phyloP scores from a whole-genome alignment of 1,140 invertebrate genomes.

The Ostrea edulis region DNA sequence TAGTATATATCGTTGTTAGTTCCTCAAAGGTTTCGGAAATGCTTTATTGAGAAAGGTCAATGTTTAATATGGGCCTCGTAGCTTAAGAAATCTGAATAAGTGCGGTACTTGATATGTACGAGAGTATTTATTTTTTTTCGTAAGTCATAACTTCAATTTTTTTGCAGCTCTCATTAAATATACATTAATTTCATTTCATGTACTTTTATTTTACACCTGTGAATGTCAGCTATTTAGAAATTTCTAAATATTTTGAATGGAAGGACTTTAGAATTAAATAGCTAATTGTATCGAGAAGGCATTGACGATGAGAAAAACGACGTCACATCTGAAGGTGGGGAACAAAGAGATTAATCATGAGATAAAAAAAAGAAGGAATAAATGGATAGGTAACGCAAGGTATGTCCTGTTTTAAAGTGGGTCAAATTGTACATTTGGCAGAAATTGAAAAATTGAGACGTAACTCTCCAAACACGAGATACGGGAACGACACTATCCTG shows the following conservation, averaged over 20 bases:
- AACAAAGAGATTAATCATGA: background rate
- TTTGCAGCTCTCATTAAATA: too few relatives aligned
- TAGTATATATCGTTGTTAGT: too few relatives aligned
- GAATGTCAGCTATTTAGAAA: background rate
- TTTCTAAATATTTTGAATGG: background rate
- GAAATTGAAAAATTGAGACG: constrained; percentile 16
- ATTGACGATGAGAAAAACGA: background rate
- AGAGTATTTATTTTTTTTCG: too few relatives aligned
- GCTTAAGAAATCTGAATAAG: too few relatives aligned
- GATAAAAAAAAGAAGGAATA: background rate
- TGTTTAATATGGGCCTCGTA: too few relatives aligned
- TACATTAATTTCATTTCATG: too few relatives aligned
- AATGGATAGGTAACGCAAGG: background rate
- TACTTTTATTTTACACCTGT: too few relatives aligned
- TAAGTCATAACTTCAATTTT: too few relatives aligned
- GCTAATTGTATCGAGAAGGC: background rate
- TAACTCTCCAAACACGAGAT: background rate
- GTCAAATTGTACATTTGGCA: constrained; percentile 27
- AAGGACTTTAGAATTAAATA: constrained; percentile 12
- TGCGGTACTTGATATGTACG: too few relatives aligned
- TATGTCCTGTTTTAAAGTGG: background rate
- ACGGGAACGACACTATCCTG: background rate
- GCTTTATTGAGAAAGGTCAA: too few relatives aligned
- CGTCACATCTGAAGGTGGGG: background rate
- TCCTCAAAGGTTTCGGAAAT: too few relatives aligned